phyloP scores from a whole-genome alignment of 2,113 vertebrate species.

The Pelvicachromis taeniatus region DNA sequence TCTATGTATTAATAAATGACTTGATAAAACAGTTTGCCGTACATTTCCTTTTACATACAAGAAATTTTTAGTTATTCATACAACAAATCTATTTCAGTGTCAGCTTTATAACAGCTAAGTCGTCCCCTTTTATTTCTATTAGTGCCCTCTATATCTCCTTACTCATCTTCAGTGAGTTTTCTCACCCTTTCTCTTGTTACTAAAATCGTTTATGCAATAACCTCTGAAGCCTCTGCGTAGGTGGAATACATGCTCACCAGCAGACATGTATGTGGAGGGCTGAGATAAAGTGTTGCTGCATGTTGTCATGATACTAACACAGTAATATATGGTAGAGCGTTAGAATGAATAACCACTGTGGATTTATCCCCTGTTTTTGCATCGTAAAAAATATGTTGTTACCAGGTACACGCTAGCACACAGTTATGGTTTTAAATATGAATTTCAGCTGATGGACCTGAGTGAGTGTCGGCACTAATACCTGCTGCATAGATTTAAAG shows the following conservation, averaged over 20 bases:
- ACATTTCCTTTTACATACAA: not conserved
- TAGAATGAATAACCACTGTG: not conserved
- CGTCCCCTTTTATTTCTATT: not conserved
- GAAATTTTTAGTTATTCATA: not conserved
- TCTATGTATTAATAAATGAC: not conserved
- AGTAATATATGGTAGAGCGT: not conserved
- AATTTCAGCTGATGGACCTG: not conserved
- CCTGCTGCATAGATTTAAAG: not conserved
- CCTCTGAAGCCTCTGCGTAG: not conserved
- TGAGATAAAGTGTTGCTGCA: slow-evolving; percentile 17
- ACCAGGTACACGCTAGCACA: not conserved
- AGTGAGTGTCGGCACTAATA: not conserved
- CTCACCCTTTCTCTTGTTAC: not conserved
- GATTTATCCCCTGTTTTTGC: not conserved
- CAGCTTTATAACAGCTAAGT: not conserved
- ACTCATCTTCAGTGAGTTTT: not conserved
- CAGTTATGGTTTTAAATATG: not conserved
- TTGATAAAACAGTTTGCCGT: not conserved
- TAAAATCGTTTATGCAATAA: not conserved
- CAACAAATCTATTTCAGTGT: not conserved
- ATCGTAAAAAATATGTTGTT: not conserved
- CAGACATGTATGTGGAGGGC: slow-evolving; percentile 28
- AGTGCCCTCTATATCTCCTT: not conserved
- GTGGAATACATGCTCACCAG: slow-evolving; percentile 17
- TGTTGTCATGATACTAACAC: slow-evolving; percentile 41